Base-by-base conservation (phyloP, 2,888 invertebrate genomes). In the Petrolisthes cinctipes region DNA sequence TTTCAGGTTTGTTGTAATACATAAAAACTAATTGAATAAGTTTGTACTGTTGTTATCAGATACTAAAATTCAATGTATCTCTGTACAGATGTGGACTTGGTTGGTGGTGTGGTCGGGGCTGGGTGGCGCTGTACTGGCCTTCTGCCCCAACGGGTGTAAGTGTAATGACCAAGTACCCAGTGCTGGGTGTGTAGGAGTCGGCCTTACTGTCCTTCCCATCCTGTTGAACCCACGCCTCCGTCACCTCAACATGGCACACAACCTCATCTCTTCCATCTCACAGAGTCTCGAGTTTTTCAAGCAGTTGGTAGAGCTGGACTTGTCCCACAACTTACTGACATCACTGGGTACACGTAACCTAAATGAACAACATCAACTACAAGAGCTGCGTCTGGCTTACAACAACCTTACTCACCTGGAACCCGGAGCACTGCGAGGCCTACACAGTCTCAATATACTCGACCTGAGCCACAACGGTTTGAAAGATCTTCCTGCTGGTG, bases 241-340 rank as follows among this genome's bases (percentile, higher is more conserved):
- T 23, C 83, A 78, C 57, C 86, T 90, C 75, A 89, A 90, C 79
- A 80, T 90, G 23, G 89, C 89, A 73, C 89, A 90, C 85, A 90
- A 89, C 78, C 54, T 79, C n/a, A 85, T 90, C 83, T 68, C 61
- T 4, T 86, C 86, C 57, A 82, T 90, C 17, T 75, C 61, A 23
- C 73, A 85, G 23, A 83, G 84, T 7, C 83, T 90, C 51, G 81
- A 85, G 6, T 86, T 89, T 75, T 86, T 89, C 81, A 83, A 86
- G 37, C 80, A 82, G 66, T 71, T 90, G 7, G 86, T 89, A 66
- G 86, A 90, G 54, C 86, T 90, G 0, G 90, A 90, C 78, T 82
- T 90, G 20, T 89, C 90, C 9, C 89, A 90, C 81, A 90, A 90
- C 78, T 11, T 82, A 57, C 20, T 90, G 17, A 51, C 84, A 9